Evolutionary conservation across 1,140 invertebrate species (phyloP), one percentile per base, ranked within the genome.

Genomic region (Zaprionus kolodkinae): DNA sequence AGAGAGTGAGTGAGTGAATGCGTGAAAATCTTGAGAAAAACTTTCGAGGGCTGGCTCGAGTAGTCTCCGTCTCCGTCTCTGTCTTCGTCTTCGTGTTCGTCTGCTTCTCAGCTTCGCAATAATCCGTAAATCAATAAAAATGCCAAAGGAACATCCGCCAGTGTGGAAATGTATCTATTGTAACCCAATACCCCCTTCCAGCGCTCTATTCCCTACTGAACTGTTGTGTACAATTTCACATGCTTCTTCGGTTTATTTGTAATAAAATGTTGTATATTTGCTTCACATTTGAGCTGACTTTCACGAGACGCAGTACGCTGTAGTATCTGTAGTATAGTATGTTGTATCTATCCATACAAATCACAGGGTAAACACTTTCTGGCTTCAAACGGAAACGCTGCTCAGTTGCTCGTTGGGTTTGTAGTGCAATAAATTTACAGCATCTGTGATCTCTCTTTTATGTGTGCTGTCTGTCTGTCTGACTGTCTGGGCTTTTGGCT

Each of bases 41-140:
- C 43, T 75, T 64, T 75, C 17, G 30, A 69, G 17, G 35, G 21
- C 36, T 60, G 54, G 17, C 33, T 17, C 6, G 38, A n/a, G 52
- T 38, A 25, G 6, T 10, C 21, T 68, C 2, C 15, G 35, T 10
- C 57, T 21, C 21, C 1, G 21, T 21, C 21, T 68, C 2, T 12
- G 35, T 10, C 57, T 21, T 2, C 1, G 21, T 21, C 21, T 68
- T 1, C 15, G 35, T 10, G 45, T 17, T n/a, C 10, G 45, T 21
- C 60, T 48, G 59, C 38, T 5, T 43, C n/a, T 43, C 50, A 21
- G 21, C 40, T 38, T 35, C 52, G 21, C 71, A 78, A 69, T 86
- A 86, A 86, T 86, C 82, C 76, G 75, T 86, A 79, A 86, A 86
- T 85, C 82, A 85, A 86, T 86, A 80, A 79, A 73, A 79, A 79